Base-by-base conservation (phyloP, 2,888 invertebrate genomes). In the Thelaira solivaga region DNA sequence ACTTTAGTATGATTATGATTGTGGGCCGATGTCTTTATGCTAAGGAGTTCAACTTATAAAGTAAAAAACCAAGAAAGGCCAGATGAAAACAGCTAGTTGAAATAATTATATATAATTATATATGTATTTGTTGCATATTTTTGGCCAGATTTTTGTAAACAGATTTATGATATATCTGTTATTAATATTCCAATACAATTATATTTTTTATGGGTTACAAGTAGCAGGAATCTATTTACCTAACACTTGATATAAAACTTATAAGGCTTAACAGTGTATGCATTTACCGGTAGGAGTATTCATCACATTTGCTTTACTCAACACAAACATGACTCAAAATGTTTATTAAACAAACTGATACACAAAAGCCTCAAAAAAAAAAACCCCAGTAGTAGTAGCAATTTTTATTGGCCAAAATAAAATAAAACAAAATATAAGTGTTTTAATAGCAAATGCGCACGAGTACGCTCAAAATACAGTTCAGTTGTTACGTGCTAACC, bases 401-500 rank as follows among this genome's bases (percentile, higher is more conserved):
- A 72, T 69, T 64, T 36, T 51, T 78, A 61, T 68, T 78, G 57
- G 51, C 69, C 51, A 47, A 72, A 69, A 24, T 57, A 10, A 69
- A 69, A 76, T 53, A 62, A 69, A 69, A 76, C 45, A 62, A 34
- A 76, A 49, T 62, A 57, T 55, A 31, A 8, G 49, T 57, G 57
- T 34, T 53, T 57, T 59, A 68, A 47, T 36, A 61, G 65, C 65
- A 78, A 78, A 74, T 78, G 78, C 78, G 78, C 78, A 78, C 64
- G 78, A 78, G 78, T 78, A 71, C 75, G 74, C 76, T 80, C 68
- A 80, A 80, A 69, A 57, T 72, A 74, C 41, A 74, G 72, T 72
- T 73, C 76, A 82, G 81, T 84, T 81, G 79, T 67, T 76, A 73
- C 74, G 71, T 81, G 81, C 69, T 80, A 72, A 74, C 75, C 80